A percentile compares a stretch with the other conserved stretches of the same genome.
These are phyloP conservation scores for Valencia hispanica DNA, from an alignment of 2,797 vertebrate genomes.

Conservation along the genomic window DNA sequence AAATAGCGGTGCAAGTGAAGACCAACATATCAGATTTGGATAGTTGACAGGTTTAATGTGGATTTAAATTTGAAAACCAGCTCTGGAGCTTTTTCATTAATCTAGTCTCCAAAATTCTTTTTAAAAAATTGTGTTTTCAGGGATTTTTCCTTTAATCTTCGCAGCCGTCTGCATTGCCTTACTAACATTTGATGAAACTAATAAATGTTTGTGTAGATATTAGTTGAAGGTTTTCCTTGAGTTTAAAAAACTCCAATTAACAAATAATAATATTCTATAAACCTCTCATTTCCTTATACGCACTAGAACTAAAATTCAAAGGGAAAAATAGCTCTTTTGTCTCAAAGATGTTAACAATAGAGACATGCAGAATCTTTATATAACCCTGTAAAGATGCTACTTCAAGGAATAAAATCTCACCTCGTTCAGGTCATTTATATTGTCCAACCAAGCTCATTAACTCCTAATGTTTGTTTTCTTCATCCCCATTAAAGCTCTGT, in stretches of 20 bases:
- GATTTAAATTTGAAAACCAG: background rate
- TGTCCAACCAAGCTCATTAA: conserved; percentile 53
- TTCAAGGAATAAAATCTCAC: background rate
- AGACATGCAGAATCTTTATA: background rate
- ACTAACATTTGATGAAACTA: background rate
- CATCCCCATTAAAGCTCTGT: conserved; percentile 61
- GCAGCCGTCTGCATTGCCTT: background rate
- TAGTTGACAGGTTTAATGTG: background rate
- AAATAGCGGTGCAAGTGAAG: no score
- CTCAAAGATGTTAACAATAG: no score
- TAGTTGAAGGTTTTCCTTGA: background rate
- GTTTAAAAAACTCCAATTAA: background rate
- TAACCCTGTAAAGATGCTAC: background rate
- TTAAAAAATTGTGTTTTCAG: background rate
- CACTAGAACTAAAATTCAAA: background rate
- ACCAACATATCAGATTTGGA: no score
- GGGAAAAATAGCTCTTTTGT: background rate
- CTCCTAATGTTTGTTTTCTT: conserved; percentile 66
- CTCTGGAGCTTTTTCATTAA: background rate
- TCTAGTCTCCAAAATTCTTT: background rate
- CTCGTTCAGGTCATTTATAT: conserved; percentile 39
- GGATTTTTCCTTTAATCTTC: background rate
- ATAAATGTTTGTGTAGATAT: background rate
- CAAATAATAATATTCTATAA: background rate
- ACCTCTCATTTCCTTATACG: background rate